Percentiles rank a stretch among this genome's conserved stretches.
Conservation (phyloP, 2,113 vertebrate species). For the Lota lota region DNA sequence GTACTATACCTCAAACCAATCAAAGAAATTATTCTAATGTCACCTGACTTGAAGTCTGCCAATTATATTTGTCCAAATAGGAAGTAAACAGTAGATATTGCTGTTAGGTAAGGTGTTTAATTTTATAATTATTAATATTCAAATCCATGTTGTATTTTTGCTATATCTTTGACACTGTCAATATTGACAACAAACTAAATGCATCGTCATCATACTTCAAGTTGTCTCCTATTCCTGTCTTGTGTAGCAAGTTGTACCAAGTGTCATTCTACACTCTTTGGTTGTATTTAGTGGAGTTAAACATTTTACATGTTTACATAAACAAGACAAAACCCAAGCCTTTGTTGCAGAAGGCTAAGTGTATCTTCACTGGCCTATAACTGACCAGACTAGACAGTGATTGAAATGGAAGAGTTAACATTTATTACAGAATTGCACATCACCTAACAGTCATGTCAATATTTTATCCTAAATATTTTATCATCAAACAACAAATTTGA, state of each 20-base stretch:
- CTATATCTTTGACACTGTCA: not conserved
- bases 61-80: conserved; percentile 2
- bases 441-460: conserved; percentile 2
- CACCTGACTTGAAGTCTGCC: conserved; percentile 1
- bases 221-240: conserved; percentile 6
- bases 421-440: conserved; percentile 1
- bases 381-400: conserved; percentile 7
- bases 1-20: not conserved
- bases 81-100: not conserved
- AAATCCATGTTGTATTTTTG: not conserved
- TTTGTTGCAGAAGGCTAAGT: conserved; percentile 6
- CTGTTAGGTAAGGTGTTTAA: conserved; percentile 7
- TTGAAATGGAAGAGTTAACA: conserved; percentile 2
- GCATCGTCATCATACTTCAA: conserved; percentile 2
- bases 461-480: conserved; percentile 7
- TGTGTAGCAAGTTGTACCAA: conserved; percentile 2
- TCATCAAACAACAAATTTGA: not conserved
- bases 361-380: conserved; percentile 4
- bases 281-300: not conserved
- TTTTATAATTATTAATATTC: conserved; percentile 2
- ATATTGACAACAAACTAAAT: conserved; percentile 1
- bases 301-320: not conserved
- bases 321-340: conserved; percentile 4
- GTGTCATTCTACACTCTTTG: not conserved
- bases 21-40: not conserved